Conservation (phyloP, 2,113 vertebrate species). For the Galemys pyrenaicus region DNA sequence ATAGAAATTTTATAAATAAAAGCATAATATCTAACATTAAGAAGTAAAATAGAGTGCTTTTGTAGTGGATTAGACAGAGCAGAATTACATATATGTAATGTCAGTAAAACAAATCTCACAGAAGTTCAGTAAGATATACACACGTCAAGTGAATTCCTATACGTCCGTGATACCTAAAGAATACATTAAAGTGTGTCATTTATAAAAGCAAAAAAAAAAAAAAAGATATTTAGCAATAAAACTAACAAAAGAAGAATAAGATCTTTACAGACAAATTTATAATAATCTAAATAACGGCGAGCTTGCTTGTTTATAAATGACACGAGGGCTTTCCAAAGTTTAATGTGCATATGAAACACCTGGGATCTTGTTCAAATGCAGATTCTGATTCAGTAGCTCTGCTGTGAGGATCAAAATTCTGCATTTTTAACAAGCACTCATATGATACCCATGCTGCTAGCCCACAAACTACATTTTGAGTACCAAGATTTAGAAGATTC, state of each 20-base stretch:
- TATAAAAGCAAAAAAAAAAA: not conserved
- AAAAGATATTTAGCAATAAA: not conserved
- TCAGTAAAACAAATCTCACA: not conserved
- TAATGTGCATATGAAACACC: not conserved
- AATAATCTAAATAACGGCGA: not conserved
- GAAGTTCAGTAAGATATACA: not conserved
- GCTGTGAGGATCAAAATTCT: not conserved
- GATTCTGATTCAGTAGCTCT: not conserved
- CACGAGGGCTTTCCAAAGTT: not conserved
- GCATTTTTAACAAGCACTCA: not conserved
- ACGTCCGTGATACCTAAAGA: not conserved
- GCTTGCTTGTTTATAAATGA: not conserved
- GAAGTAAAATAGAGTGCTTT: not conserved
- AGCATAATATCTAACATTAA: not conserved
- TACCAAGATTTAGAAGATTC: not conserved
- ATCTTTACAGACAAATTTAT: not conserved
- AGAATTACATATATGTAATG: not conserved
- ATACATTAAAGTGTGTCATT: not conserved
- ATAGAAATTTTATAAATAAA: not conserved
- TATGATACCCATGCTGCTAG: not conserved
- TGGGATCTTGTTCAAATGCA: not conserved
- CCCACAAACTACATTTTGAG: not conserved
- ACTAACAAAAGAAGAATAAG: not conserved
- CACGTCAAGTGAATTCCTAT: not conserved
- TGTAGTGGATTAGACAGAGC: not conserved